Evolutionary conservation across 30 jellyfish, hydroid and myxozoan genomes (phyloP), one percentile per base, ranked within the genome.

Genomic region (Morbakka virulenta): DNA sequence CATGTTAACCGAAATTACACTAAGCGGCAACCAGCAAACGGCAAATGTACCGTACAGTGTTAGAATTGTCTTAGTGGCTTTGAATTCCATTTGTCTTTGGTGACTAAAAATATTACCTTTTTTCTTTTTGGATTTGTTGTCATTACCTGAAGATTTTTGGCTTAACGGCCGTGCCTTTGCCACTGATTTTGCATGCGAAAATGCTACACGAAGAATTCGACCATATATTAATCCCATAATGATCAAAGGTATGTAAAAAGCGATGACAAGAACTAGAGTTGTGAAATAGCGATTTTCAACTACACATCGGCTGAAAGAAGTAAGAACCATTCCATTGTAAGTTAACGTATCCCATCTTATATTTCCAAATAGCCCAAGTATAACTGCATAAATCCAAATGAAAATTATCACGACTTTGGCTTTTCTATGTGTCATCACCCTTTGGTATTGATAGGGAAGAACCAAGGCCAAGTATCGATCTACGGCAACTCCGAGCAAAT

Each of bases 11-110:
- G 95, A 80, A 32, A 89, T 74, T 6, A 83, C 62, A 36, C 94
- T 52, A 32, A 77, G 95, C 14, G 97, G 97, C 23, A 83, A 23
- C 97, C 95, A 89, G 35, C 95, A 89, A 3, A 67, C 87, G 33
- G 83, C 95, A 57, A 89, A 89, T 14, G 95, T 81, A 9, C 97
- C 97, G 53, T 63, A 89, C 33, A 89, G 94, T n/a, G 76, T 83
- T 72, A 83, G 67, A 32, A 89, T 78, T 27, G 94, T 71, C 69
- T 81, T 82, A 21, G 72, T 86, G 28, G 97, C 95, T 27, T 82
- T 79, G 61, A 84, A 77, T 34, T 86, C 96, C 26, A 83, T 47
- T 50, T 70, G 87, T 50, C 66, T 73, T 12, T 67, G 29, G n/a
- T 83, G 87, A 32, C 21, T 30, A 12, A 68, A n/a, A 1, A 82